Conservation (phyloP, 2,888 invertebrate genomes). For the Uloborus plumipes region DNA sequence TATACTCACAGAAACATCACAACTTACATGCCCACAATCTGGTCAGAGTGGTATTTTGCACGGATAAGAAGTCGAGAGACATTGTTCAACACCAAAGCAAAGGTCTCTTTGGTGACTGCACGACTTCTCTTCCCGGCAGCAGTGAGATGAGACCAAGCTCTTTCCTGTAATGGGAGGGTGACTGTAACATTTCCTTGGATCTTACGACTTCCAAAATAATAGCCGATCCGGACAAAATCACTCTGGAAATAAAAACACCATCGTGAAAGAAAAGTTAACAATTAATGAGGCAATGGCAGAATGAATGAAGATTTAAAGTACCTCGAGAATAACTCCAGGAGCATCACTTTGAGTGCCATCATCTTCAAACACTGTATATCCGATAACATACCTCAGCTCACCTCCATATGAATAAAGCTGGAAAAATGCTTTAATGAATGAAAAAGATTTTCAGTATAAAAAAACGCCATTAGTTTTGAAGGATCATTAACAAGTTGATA, state of each 20-base stretch:
- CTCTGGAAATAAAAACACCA: conserved; percentile 34
- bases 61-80: conserved; percentile 85
- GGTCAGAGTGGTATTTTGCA: conserved; percentile 92
- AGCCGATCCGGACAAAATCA: conserved; percentile 66
- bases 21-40: conserved; percentile 79
- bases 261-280: not conserved
- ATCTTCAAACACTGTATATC: conserved; percentile 86
- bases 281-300: too few relatives aligned
- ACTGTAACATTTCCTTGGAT: conserved; percentile 66
- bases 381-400: conserved; percentile 78
- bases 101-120: conserved; percentile 75
- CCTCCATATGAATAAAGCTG: conserved; percentile 86
- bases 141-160: conserved; percentile 66
- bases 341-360: conserved; percentile 85
- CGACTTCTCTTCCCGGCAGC: conserved; percentile 66
- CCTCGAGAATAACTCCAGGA: conserved; percentile 88
- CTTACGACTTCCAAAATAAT: conserved; percentile 65
- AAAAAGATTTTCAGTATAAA: too few relatives aligned
- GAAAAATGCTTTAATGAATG: not conserved
- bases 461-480: too few relatives aligned
- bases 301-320: conserved; percentile 68
- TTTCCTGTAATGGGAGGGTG: conserved; percentile 66
- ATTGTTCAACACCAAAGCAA: conserved; percentile 84
- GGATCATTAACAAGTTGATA: too few relatives aligned
- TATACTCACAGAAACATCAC: too few relatives aligned